These are phyloP conservation scores for Talpa occidentalis DNA, from an alignment of 2,113 vertebrate species.

Conservation along the genomic window DNA sequence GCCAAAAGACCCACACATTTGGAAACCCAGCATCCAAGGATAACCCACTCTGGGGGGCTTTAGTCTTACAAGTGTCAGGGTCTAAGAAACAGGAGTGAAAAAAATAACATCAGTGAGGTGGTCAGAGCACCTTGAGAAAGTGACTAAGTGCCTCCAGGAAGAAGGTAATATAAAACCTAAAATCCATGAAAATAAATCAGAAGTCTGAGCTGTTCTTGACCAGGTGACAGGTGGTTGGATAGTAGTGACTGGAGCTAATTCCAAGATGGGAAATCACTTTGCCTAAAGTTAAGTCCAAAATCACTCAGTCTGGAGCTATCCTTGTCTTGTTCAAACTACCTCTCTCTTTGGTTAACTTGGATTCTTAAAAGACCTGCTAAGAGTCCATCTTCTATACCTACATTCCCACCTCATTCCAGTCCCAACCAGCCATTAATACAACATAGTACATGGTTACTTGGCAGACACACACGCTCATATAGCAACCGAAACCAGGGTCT, in stretches of 20 bases:
- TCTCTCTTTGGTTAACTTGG: background rate
- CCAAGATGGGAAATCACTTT: background rate
- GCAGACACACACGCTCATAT: background rate
- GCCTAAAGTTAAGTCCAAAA: background rate
- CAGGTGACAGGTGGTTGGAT: background rate
- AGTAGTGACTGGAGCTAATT: conserved; percentile 10
- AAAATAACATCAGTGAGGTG: conserved; percentile 19
- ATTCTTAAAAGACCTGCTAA: conserved; percentile 7
- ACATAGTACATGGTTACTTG: background rate
- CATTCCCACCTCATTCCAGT: background rate
- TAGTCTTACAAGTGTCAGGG: background rate
- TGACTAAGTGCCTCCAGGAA: background rate
- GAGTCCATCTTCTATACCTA: background rate
- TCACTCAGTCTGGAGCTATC: background rate
- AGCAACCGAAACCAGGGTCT: background rate
- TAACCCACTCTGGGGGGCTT: background rate
- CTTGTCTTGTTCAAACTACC: background rate
- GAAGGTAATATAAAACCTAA: background rate
- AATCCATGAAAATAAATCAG: conserved; percentile 36
- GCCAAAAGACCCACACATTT: conserved; percentile 50
- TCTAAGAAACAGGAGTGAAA: conserved; percentile 38
- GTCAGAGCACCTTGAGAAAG: conserved; percentile 54
- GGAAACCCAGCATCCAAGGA: background rate
- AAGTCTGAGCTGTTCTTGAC: background rate
- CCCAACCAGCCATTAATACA: conserved; percentile 24